Conservation (phyloP, 2,113 vertebrate genomes). For the Ellobius talpinus region DNA sequence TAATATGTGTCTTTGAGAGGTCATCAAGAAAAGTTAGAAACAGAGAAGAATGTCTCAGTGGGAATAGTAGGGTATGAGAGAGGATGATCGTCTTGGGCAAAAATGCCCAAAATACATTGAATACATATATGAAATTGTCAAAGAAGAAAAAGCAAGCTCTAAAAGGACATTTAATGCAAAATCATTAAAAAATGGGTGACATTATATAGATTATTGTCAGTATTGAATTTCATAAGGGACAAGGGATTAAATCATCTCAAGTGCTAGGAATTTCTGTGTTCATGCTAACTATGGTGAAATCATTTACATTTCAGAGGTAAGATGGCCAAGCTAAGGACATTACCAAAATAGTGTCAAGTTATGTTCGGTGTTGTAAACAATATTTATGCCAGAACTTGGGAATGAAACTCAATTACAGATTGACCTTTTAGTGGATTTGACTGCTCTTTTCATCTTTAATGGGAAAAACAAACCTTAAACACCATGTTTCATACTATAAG, state of each 20-base stretch:
- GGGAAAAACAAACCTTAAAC: neutral
- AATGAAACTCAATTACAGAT: neutral
- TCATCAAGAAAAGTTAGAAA: neutral
- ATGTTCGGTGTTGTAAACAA: too few species aligned
- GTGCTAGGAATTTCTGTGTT: neutral
- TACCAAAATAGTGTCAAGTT: too few species aligned
- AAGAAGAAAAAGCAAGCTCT: neutral
- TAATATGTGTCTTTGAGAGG: neutral
- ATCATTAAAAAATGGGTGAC: neutral
- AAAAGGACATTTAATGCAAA: neutral
- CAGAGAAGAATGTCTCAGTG: neutral
- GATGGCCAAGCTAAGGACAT: neutral
- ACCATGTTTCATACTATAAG: neutral
- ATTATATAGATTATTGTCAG: neutral
- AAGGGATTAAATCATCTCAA: neutral
- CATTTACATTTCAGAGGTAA: neutral
- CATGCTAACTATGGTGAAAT: neutral
- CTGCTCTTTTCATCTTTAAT: neutral
- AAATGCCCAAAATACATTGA: neutral
- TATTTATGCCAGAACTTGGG: neutral
- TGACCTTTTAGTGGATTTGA: neutral
- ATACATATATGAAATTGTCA: neutral
- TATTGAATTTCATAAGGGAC: neutral
- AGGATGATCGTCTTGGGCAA: neutral
- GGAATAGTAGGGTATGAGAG: neutral